Base-by-base conservation (phyloP, 2,888 invertebrate species). In the Cerastis leucographa region DNA sequence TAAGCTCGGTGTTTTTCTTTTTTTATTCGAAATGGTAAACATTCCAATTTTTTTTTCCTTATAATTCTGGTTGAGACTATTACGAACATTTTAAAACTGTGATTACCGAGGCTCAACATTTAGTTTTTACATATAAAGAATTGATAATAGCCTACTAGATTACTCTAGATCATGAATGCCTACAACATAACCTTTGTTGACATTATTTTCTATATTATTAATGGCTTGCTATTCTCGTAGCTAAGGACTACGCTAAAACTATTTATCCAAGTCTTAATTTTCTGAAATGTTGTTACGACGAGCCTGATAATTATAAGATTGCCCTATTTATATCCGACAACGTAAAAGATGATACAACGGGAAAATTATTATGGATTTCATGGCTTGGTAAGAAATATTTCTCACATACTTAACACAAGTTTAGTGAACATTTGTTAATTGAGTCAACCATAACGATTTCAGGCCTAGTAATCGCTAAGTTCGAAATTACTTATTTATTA, bases 371-470 rank as follows among this genome's bases (percentile, higher is more conserved):
- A 59, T 17, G n/a, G n/a, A 64, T 17, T 7, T 14, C n/a, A 64
- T 42, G n/a, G 64, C 14, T n/a, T 14, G 64, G 64, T 64, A 64
- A 64, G n/a, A 42, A 64, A n/a, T n/a, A 64, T 42, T 64, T 62
- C 8, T 19, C 17, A 17, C 8, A 29, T 19, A n/a, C n/a, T n/a
- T n/a, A 25, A 1, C 25, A 14, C 25, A 51, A 9, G 22, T 51
- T 6, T 1, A 54, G 1, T n/a, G 4, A n/a, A 49, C 7, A 8
- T 54, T 17, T 29, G 17, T 17, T 0, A 14, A 62, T 40, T 22
- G 42, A 25, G 14, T 2, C 1, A 68, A 19, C 19, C 6, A 29
- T 29, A 22, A 3, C 7, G 22, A 0, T 17, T n/a, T 66, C 35
- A 8, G 44, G 8, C 11, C 29, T 51, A 42, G 35, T 46, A 12